Conservation (phyloP, 2,888 invertebrate species). For the Lasius platythorax region DNA sequence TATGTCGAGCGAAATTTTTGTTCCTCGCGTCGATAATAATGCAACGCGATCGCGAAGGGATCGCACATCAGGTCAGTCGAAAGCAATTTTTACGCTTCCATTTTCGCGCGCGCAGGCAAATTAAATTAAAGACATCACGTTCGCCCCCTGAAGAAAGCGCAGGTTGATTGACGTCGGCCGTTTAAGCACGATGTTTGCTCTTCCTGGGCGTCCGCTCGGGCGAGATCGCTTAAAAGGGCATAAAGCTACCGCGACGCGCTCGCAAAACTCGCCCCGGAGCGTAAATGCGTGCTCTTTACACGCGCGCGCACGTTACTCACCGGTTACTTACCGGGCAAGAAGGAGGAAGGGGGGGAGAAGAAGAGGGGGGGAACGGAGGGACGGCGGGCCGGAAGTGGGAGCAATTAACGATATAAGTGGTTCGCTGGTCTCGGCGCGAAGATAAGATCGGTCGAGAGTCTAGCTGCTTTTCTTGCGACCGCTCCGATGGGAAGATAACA, state of each 20-base stretch:
- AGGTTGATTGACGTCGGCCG: slow-evolving; percentile 29
- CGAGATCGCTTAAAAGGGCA: slow-evolving; percentile 68
- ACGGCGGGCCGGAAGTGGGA: slow-evolving; percentile 83
- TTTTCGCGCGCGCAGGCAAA: background rate
- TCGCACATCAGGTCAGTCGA: too few species aligned
- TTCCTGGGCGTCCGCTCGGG: slow-evolving; percentile 55
- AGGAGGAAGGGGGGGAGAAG: slow-evolving; percentile 21
- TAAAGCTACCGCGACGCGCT: slow-evolving; percentile 63
- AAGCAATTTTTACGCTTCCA: slow-evolving; percentile 4
- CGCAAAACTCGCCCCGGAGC: slow-evolving; percentile 63
- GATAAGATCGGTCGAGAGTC: slow-evolving; percentile 83
- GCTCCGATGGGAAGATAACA: slow-evolving; percentile 81
- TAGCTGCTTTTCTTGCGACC: slow-evolving; percentile 80
- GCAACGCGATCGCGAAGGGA: background rate
- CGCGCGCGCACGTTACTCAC: slow-evolving; percentile 63
- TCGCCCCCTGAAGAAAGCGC: slow-evolving; percentile 10
- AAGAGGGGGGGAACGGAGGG: slow-evolving; percentile 16
- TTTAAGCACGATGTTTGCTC: slow-evolving; percentile 59
- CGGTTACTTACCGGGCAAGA: slow-evolving; percentile 28
- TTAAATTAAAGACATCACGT: slow-evolving; percentile 32
- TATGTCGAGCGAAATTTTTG: slow-evolving; percentile 18
- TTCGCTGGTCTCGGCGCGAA: slow-evolving; percentile 83
- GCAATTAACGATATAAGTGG: slow-evolving; percentile 86
- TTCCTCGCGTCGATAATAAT: background rate
- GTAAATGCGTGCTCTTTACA: slow-evolving; percentile 70